Evolutionary conservation across 1,140 invertebrate genomes (phyloP), one percentile per base, ranked within the genome.

Genomic region (Helicoverpa armigera): DNA sequence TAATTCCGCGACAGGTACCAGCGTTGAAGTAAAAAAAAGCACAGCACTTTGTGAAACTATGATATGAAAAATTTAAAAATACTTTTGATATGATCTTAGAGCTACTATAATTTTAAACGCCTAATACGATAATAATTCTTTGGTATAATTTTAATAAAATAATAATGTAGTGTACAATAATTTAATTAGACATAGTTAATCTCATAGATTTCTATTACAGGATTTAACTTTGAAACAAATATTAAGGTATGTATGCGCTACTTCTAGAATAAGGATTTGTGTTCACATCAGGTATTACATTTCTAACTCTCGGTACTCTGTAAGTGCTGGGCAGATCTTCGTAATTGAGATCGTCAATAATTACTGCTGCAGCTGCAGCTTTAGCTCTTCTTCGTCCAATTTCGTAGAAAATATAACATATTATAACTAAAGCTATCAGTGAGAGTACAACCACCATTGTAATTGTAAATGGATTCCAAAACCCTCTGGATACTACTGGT

Each of bases 281-380:
- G 7, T 67, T 77, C 3, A 54, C 58, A 29, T 85, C 80, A n/a
- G 76, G 51, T 53, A 77, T 84, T 23, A 86, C 50, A 61, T 81
- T 85, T 18, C 67, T 83, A n/a, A 87, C 82, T 63, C 86, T 87
- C 5, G 88, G 89, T 74, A 90, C 82, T 23, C 31, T 85, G 3
- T 87, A 51, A 58, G 84, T 61, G 23, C 74, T 80, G 13, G 85
- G 82, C n/a, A 84, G 63, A 31, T 84, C 76, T 79, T 87, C 86
- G 14, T 65, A 53, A 74, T 87, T 83, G 5, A 70, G 18, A 76
- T 48, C 12, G 18, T 51, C 67, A 53, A 9, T 9, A n/a, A 12
- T 50, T 29, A 73, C 53, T 0, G 67, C 56, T n/a, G 51, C 67
- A 13, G 53, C 31, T 50, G 53, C 70, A 4, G 11, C 16, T 61